Conservation (phyloP, 2,888 invertebrate species). For the Drosophila affinis region DNA sequence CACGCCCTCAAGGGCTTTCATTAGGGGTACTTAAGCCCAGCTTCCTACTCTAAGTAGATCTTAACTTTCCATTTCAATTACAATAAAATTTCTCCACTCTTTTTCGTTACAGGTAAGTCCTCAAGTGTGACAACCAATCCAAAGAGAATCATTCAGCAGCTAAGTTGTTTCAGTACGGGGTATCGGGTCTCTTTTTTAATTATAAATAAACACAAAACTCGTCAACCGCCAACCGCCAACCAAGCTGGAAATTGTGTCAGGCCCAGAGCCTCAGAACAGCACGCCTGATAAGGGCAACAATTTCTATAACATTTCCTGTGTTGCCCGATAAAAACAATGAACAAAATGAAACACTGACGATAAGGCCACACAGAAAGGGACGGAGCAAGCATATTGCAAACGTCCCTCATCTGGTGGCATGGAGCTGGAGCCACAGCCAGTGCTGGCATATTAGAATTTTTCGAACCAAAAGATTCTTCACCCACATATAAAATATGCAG, state of each 20-base stretch:
- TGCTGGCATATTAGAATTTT: constrained; percentile 35
- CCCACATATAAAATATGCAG: constrained; percentile 52
- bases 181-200: constrained; percentile 42
- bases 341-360: constrained; percentile 34
- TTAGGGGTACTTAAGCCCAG: constrained; percentile 10
- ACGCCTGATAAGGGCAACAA: constrained; percentile 47
- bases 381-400: constrained; percentile 19
- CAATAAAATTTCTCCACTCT: neutral
- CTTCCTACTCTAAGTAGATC: neutral
- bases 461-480: constrained; percentile 34
- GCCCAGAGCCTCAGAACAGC: constrained; percentile 1
- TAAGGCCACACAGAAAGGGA: constrained; percentile 28
- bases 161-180: constrained; percentile 24
- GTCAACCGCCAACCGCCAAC: constrained; percentile 29
- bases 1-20: constrained; percentile 19
- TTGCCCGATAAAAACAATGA: constrained; percentile 49
- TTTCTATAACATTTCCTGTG: constrained; percentile 59
- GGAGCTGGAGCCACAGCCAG: constrained; percentile 15
- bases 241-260: constrained; percentile 44
- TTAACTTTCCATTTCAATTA: neutral
- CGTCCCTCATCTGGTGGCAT: no score
- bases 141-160: constrained; percentile 11
- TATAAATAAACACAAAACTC: constrained; percentile 49
- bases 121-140: constrained; percentile 2
- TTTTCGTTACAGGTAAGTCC: constrained; percentile 44